Evolutionary conservation across 1,140 invertebrate species (phyloP).

Genomic region (Idris sp.): DNA sequence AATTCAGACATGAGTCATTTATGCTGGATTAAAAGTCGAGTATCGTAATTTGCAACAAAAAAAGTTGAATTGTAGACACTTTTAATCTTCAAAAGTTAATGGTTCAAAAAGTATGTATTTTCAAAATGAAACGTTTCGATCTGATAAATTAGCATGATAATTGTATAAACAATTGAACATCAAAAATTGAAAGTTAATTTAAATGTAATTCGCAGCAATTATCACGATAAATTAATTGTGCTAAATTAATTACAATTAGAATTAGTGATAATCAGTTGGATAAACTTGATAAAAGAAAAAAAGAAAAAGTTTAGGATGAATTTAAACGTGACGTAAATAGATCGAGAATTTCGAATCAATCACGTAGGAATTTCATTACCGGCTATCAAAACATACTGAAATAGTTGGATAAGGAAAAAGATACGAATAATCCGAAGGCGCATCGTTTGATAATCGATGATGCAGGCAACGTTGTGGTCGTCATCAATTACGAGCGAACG

Average conservation of each 20-base stretch:
- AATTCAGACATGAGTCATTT: conserved; percentile 31
- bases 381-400: conserved; percentile 26
- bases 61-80: too few species aligned
- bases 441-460: conserved; percentile 56
- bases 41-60: conserved; percentile 17
- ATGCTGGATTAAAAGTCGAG: conserved; percentile 28
- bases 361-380: not conserved
- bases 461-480: conserved; percentile 44
- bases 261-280: conserved; percentile 3
- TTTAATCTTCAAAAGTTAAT: too few species aligned
- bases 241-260: conserved; percentile 16
- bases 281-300: conserved; percentile 2
- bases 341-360: not conserved
- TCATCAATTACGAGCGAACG: conserved; percentile 50
- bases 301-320: conserved; percentile 1
- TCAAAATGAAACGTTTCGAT: too few species aligned
- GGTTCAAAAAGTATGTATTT: too few species aligned
- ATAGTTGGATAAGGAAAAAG: conserved; percentile 34
- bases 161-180: too few species aligned
- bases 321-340: conserved; percentile 3
- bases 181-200: too few species aligned
- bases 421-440: conserved; percentile 12
- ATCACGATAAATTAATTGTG: conserved; percentile 24
- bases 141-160: too few species aligned
- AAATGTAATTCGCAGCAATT: conserved; percentile 15